phyloP scores from a whole-genome alignment of 2,888 invertebrate genomes.

The Mimachlamys varia region DNA sequence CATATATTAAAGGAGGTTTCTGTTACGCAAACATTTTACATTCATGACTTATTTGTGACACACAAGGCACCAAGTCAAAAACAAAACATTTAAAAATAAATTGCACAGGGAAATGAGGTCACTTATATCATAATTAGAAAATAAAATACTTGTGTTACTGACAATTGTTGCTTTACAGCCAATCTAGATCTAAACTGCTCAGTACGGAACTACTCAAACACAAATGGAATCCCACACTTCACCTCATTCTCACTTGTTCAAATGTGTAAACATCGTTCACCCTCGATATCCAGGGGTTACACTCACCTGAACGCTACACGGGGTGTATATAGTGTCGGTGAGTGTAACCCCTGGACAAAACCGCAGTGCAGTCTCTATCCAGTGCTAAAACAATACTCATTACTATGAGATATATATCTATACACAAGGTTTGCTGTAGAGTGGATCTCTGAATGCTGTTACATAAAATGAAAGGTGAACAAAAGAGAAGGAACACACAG shows the following conservation, averaged over 20 bases:
- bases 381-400: neutral
- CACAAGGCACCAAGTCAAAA: neutral
- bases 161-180: neutral
- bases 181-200: neutral
- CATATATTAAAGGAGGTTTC: no score
- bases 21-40: neutral
- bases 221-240: neutral
- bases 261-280: no score
- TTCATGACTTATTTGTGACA: neutral
- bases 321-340: no score
- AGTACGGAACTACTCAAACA: neutral
- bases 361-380: neutral
- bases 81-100: neutral
- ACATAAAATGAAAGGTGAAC: neutral
- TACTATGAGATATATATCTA: neutral
- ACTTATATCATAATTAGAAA: neutral
- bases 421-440: neutral
- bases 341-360: no score
- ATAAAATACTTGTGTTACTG: neutral
- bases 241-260: neutral
- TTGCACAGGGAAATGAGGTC: slow-evolving; percentile 3
- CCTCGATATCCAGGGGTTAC: no score
- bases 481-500: neutral
- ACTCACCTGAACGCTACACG: no score
- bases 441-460: neutral